Percentiles rank a stretch among this genome's conserved stretches.
phyloP scores from a whole-genome alignment of 2,797 vertebrate genomes.

The Xenopus petersii region DNA sequence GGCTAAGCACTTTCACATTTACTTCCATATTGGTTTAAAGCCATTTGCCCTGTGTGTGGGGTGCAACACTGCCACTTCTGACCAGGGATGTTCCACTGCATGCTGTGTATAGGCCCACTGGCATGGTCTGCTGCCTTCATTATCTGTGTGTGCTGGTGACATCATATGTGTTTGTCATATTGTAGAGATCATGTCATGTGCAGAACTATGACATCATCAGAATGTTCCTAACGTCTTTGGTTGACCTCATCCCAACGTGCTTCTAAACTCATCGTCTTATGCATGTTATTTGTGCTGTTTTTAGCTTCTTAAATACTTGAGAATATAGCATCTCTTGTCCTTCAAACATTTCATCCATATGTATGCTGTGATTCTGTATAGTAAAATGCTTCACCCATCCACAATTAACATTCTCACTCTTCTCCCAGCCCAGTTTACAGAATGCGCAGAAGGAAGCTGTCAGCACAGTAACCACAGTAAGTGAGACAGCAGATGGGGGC shows the following conservation, averaged over 20 bases:
- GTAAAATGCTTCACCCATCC: not conserved
- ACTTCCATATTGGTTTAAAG: not conserved
- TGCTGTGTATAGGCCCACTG: not conserved
- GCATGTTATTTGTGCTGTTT: conserved; percentile 24
- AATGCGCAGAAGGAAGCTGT: conserved; percentile 8
- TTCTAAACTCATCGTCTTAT: conserved; percentile 4
- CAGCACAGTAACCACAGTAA: conserved; percentile 4
- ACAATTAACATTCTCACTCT: not conserved
- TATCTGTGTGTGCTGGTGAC: conserved; percentile 6
- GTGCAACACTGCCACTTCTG: not conserved
- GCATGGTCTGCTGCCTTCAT: conserved; percentile 1
- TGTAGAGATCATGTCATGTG: conserved; percentile 16
- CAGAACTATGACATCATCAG: conserved; percentile 13
- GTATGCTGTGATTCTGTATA: not conserved
- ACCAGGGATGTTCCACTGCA: conserved; percentile 9
- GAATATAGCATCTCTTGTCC: too few relatives aligned
- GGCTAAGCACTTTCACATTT: not conserved
- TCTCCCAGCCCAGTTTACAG: not conserved
- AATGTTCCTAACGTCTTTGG: not conserved
- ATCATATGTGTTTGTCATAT: not conserved
- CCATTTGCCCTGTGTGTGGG: conserved; percentile 9
- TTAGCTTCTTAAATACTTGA: not conserved
- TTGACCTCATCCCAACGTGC: conserved; percentile 7
- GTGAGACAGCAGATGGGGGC: conserved; percentile 8
- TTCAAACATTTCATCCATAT: not conserved